A percentile compares a stretch with the other conserved stretches of the same genome.
phyloP scores from a whole-genome alignment of 2,113 vertebrate genomes.

The Oryzias woworae region DNA sequence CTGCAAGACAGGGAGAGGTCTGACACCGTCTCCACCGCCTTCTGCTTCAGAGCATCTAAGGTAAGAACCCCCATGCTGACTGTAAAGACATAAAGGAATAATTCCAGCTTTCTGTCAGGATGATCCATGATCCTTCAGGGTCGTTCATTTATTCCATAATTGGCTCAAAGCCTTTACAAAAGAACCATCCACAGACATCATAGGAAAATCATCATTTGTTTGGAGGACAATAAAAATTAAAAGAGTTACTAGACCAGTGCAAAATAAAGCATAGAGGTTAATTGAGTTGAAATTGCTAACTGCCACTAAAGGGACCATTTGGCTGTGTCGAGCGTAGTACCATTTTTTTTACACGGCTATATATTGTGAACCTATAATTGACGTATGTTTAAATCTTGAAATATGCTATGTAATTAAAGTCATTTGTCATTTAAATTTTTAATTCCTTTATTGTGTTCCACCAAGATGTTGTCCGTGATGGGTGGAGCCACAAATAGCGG shows the following conservation, averaged over 20 bases:
- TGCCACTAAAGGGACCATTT: constrained; percentile 26
- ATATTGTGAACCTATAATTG: constrained; percentile 36
- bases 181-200: constrained; percentile 19
- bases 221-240: constrained; percentile 44
- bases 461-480: constrained; percentile 10
- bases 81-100: not conserved
- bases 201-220: constrained; percentile 35
- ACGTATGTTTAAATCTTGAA: constrained; percentile 30
- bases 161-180: constrained; percentile 26
- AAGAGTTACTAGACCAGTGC: constrained; percentile 25
- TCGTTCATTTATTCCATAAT: constrained; percentile 19
- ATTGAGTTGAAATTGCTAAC: constrained; percentile 46
- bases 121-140: constrained; percentile 19
- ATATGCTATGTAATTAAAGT: constrained; percentile 11
- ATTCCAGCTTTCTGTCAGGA: constrained; percentile 22
- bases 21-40: constrained; percentile 90
- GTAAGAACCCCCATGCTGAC: constrained; percentile 61
- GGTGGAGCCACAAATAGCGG: constrained; percentile 5
- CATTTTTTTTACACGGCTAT: constrained; percentile 24
- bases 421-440: constrained; percentile 20
- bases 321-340: constrained; percentile 21
- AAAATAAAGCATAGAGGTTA: constrained; percentile 39
- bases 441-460: constrained; percentile 5
- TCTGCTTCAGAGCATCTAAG: constrained; percentile 95
- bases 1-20: constrained; percentile 88